Conservation (phyloP, 2,797 vertebrate genomes). For the Characodon lateralis region DNA sequence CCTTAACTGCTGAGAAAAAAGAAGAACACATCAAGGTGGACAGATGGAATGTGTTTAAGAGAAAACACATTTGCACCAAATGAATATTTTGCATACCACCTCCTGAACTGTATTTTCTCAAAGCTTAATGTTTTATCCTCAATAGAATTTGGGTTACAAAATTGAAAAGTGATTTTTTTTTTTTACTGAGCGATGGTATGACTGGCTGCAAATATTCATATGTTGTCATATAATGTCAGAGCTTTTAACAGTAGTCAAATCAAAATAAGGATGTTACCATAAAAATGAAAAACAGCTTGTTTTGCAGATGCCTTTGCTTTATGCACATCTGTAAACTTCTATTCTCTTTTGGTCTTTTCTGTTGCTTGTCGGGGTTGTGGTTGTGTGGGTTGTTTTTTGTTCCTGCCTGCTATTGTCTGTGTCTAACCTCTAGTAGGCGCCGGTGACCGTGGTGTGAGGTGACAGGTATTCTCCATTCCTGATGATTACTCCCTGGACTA, state of each 20-base stretch:
- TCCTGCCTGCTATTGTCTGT: too few relatives aligned
- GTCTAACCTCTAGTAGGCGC: too few relatives aligned
- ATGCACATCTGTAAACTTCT: not conserved
- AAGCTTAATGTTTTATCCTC: not conserved
- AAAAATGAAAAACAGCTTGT: not conserved
- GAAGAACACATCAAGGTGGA: slow-evolving; percentile 41
- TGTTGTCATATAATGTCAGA: not conserved
- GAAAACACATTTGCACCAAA: slow-evolving; percentile 5
- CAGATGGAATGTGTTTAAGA: slow-evolving; percentile 25
- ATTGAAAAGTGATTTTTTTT: not conserved
- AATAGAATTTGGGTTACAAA: not conserved
- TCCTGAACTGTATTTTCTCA: not conserved
- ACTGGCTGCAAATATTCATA: not conserved
- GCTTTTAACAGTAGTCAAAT: not conserved
- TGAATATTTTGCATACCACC: not conserved
- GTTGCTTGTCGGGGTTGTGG: not conserved
- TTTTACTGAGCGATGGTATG: not conserved
- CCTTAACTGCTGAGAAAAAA: slow-evolving; percentile 31
- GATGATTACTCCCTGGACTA: too few relatives aligned
- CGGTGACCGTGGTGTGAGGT: too few relatives aligned
- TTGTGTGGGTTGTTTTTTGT: too few relatives aligned
- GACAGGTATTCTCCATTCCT: too few relatives aligned
- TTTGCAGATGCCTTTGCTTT: not conserved
- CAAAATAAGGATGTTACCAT: not conserved
- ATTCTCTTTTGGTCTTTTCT: not conserved